These are phyloP conservation scores for Heliconius melpomene DNA, from an alignment of 1,140 invertebrate species.

Conservation along the genomic window DNA sequence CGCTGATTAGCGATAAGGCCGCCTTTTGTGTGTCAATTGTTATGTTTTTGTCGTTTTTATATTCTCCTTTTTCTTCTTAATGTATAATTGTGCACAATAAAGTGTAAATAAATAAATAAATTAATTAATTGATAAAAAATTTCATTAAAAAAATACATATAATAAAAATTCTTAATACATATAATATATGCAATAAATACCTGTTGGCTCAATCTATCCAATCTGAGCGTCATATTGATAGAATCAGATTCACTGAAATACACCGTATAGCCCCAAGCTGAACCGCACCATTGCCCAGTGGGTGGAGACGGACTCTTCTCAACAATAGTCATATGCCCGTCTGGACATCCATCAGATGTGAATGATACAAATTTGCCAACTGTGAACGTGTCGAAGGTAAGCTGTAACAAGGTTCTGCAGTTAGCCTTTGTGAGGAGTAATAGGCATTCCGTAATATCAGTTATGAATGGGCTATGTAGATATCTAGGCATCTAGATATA, in stretches of 20 bases:
- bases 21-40: too few relatives aligned
- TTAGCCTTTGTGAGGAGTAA: slow-evolving; percentile 20
- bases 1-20: too few relatives aligned
- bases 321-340: slow-evolving; percentile 89
- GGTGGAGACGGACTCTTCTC: slow-evolving; percentile 87
- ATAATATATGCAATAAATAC: slow-evolving; percentile 60
- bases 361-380: slow-evolving; percentile 88
- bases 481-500: not conserved
- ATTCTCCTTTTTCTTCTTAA: too few relatives aligned
- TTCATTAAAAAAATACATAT: too few relatives aligned
- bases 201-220: slow-evolving; percentile 88
- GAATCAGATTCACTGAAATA: slow-evolving; percentile 92
- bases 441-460: slow-evolving; percentile 1
- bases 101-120: too few relatives aligned
- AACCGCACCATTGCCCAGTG: slow-evolving; percentile 92
- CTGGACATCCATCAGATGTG: slow-evolving; percentile 89
- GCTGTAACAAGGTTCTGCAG: slow-evolving; percentile 72
- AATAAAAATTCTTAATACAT: too few relatives aligned
- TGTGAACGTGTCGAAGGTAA: slow-evolving; percentile 89
- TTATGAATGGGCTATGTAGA: not conserved
- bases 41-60: too few relatives aligned
- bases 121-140: too few relatives aligned
- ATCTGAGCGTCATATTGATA: slow-evolving; percentile 87
- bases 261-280: slow-evolving; percentile 91
- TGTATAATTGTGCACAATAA: too few relatives aligned